Percentiles rank a stretch among this genome's conserved stretches.
Evolutionary conservation across 2,888 invertebrate species (phyloP).

Genomic region (Dendrolimus pini): DNA sequence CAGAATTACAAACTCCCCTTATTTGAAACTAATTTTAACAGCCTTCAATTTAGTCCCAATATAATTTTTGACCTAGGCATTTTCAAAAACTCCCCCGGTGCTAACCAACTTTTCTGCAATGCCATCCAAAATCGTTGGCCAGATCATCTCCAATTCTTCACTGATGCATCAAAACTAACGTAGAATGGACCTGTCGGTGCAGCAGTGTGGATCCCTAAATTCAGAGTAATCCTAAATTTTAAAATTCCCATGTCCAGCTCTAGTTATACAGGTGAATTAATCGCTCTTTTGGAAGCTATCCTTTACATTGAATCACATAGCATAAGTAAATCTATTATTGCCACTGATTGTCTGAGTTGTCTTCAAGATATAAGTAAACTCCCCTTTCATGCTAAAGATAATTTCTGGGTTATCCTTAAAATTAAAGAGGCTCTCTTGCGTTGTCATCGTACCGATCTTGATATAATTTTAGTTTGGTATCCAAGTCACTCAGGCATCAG

Average conservation of each 20-base stretch:
- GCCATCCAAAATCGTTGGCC: neutral
- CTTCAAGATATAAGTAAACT: neutral
- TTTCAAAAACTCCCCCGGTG: too few species aligned
- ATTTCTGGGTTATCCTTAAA: too few species aligned
- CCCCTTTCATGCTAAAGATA: neutral
- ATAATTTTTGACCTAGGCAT: too few species aligned
- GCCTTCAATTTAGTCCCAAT: too few species aligned
- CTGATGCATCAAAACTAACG: neutral
- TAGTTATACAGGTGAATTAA: conserved; percentile 1
- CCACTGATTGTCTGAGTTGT: conserved; percentile 1
- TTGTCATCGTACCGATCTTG: too few species aligned
- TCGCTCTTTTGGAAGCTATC: conserved; percentile 1
- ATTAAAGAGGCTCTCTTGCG: too few species aligned
- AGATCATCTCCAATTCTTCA: neutral
- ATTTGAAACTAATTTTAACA: too few species aligned
- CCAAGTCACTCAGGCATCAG: conserved; percentile 3
- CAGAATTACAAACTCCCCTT: too few species aligned
- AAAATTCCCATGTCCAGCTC: conserved; percentile 1
- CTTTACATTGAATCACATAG: neutral
- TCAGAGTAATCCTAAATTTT: neutral
- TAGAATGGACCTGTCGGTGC: neutral
- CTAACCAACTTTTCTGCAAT: neutral
- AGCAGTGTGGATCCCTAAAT: neutral
- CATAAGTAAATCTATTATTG: neutral
- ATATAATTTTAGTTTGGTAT: too few species aligned